These are phyloP conservation scores for Nasua narica DNA, from an alignment of 2,797 vertebrate species.

Conservation along the genomic window DNA sequence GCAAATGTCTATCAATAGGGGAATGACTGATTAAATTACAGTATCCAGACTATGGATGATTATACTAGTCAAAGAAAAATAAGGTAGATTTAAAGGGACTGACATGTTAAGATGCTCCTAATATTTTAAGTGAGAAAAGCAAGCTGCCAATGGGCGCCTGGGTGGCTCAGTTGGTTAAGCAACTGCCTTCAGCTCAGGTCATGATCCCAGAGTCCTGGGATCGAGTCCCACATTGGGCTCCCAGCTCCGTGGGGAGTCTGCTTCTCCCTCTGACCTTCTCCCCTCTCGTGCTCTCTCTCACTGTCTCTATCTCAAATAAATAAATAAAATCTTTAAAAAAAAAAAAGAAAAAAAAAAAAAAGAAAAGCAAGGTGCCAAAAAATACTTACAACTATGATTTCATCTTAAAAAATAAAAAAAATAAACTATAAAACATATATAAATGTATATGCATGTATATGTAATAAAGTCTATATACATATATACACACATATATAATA, in stretches of 20 bases:
- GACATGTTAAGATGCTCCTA: neutral
- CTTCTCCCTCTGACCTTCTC: too few species aligned
- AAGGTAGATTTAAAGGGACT: neutral
- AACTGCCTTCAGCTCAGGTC: too few species aligned
- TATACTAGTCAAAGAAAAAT: neutral
- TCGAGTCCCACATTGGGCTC: too few species aligned
- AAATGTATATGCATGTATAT: neutral
- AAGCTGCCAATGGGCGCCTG: too few species aligned
- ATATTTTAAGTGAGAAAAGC: neutral
- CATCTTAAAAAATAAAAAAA: neutral
- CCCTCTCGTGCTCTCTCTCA: too few species aligned
- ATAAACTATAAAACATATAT: neutral
- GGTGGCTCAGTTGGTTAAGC: too few species aligned
- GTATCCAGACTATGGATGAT: neutral
- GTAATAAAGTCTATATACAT: neutral
- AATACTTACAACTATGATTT: neutral
- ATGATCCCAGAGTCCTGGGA: too few species aligned
- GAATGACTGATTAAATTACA: neutral
- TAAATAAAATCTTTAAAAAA: too few species aligned
- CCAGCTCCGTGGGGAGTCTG: too few species aligned
- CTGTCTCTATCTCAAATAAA: too few species aligned
- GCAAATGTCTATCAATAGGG: neutral
- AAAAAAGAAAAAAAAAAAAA: too few species aligned
- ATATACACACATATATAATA: neutral
- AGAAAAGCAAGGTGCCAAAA: slow-evolving; percentile 1